Conservation (phyloP, 2,113 vertebrate genomes). For the Geococcyx californianus region DNA sequence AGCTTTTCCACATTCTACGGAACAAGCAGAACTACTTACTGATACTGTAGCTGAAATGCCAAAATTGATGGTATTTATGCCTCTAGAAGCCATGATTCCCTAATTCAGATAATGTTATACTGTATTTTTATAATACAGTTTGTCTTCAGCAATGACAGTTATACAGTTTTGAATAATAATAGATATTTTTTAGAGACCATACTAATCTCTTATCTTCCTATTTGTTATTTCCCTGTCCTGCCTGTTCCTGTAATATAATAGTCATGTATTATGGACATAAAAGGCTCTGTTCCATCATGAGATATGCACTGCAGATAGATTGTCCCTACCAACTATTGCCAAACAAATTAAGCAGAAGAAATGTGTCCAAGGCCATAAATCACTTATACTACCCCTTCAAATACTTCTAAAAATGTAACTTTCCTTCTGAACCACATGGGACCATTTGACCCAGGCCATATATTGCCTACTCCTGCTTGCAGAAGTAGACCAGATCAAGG, state of each 20-base stretch:
- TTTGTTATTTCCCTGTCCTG: constrained; percentile 47
- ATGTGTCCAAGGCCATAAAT: not conserved
- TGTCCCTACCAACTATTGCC: not conserved
- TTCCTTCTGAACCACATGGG: not conserved
- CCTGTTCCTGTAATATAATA: constrained; percentile 30
- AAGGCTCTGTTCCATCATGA: constrained; percentile 17
- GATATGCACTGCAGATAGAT: not conserved
- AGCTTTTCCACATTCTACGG: not conserved
- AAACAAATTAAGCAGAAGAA: constrained; percentile 44
- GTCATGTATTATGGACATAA: constrained; percentile 25
- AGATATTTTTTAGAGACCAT: constrained; percentile 45
- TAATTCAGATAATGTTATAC: constrained; percentile 16
- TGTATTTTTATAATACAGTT: constrained; percentile 41
- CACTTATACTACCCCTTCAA: not conserved
- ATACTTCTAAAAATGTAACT: not conserved
- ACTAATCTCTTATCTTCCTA: constrained; percentile 45
- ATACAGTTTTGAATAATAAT: constrained; percentile 55
- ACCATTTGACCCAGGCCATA: no score
- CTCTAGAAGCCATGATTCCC: constrained; percentile 15
- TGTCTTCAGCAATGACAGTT: constrained; percentile 58
- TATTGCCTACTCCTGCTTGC: not conserved
- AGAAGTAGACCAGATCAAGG: not conserved
- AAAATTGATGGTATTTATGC: not conserved
- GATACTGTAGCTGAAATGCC: not conserved
- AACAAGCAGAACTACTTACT: not conserved